These are phyloP conservation scores for Cloeon dipterum DNA, from an alignment of 2,888 invertebrate genomes.

Conservation along the genomic window DNA sequence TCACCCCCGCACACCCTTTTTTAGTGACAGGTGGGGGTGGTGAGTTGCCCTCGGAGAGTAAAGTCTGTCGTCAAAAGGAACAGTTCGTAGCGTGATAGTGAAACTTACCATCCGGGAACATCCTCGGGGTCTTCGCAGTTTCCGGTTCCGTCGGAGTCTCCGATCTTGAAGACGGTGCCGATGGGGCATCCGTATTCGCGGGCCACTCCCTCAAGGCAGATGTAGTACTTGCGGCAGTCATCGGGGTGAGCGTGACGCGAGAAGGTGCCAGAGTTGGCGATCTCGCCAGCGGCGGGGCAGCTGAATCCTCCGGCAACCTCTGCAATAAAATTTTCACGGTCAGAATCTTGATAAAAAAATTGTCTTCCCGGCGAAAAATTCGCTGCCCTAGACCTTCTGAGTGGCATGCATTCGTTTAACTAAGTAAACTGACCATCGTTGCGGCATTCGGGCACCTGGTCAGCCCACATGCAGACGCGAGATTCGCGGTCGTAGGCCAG, in stretches of 20 bases:
- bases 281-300: slow-evolving; percentile 64
- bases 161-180: slow-evolving; percentile 88
- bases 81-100: too few relatives aligned
- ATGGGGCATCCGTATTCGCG: slow-evolving; percentile 90
- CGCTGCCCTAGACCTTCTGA: too few relatives aligned
- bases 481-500: slow-evolving; percentile 84
- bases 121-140: slow-evolving; percentile 90
- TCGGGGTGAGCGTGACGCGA: slow-evolving; percentile 87
- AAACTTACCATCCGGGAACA: slow-evolving; percentile 82
- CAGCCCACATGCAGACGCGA: slow-evolving; percentile 90
- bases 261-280: slow-evolving; percentile 67
- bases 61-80: too few relatives aligned
- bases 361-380: too few relatives aligned
- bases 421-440: slow-evolving; percentile 63
- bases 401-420: too few relatives aligned
- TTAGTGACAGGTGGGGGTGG: too few relatives aligned
- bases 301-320: slow-evolving; percentile 78
- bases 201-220: slow-evolving; percentile 73
- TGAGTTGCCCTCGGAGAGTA: too few relatives aligned
- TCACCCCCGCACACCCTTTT: too few relatives aligned
- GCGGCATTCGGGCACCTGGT: slow-evolving; percentile 81
- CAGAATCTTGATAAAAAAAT: not conserved
- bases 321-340: slow-evolving; percentile 18
- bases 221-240: slow-evolving; percentile 87
- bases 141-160: slow-evolving; percentile 69